A percentile compares a stretch with the other conserved stretches of the same genome.
Conservation (phyloP, 2,113 vertebrate species). For the Pachyramphus minor region DNA sequence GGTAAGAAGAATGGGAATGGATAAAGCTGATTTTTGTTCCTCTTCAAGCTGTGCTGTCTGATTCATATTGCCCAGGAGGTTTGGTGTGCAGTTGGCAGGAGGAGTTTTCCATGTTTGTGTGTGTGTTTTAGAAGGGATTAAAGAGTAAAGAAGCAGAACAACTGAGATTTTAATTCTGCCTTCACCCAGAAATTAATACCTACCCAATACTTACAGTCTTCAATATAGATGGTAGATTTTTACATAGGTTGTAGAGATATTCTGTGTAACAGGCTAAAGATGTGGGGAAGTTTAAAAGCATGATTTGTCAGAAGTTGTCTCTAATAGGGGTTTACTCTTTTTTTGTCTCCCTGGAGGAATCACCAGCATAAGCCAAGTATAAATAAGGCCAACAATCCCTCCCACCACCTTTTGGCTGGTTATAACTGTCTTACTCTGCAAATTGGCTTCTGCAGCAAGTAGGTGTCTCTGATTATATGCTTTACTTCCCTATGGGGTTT, state of each 20-base stretch:
- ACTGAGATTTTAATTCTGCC: neutral
- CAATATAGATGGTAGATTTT: neutral
- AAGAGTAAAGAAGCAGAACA: neutral
- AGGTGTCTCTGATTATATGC: neutral
- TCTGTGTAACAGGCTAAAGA: neutral
- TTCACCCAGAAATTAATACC: neutral
- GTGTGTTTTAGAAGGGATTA: neutral
- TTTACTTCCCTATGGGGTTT: neutral
- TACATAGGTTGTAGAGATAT: neutral
- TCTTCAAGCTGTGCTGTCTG: neutral
- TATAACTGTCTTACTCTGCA: neutral
- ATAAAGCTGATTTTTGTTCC: neutral
- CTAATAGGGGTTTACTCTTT: neutral
- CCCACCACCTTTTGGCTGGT: neutral
- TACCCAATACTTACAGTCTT: neutral
- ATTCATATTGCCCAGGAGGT: neutral
- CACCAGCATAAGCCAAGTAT: neutral
- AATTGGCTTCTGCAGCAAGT: neutral
- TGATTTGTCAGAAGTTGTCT: neutral
- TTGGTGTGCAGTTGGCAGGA: neutral
- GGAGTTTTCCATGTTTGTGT: neutral
- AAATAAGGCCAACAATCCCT: neutral
- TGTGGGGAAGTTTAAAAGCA: neutral
- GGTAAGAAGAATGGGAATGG: neutral
- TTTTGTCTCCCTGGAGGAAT: neutral